Evolutionary conservation across 2,888 invertebrate species (phyloP).

Genomic region (Nesidiocoris tenuis): DNA sequence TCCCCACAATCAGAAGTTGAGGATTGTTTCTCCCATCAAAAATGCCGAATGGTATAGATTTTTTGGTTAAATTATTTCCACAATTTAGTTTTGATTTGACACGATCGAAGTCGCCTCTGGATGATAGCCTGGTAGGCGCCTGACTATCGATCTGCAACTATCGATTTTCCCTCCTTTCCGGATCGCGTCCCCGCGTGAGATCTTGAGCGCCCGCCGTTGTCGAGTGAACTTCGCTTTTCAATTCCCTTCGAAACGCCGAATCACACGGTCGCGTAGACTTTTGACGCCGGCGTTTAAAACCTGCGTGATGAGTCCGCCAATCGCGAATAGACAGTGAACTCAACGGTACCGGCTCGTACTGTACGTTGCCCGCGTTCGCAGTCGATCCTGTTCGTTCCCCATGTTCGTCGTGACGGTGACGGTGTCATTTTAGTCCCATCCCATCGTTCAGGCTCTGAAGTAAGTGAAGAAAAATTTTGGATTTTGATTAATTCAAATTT

Average conservation of each 20-base stretch:
- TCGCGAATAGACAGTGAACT: background rate
- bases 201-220: background rate
- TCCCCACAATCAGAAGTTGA: too few relatives aligned
- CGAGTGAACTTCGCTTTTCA: background rate
- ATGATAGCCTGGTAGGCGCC: too few relatives aligned
- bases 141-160: background rate
- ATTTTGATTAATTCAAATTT: too few relatives aligned
- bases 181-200: background rate
- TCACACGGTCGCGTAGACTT: background rate
- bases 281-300: background rate
- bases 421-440: too few relatives aligned
- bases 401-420: too few relatives aligned
- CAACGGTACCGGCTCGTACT: background rate
- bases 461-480: too few relatives aligned
- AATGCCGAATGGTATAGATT: too few relatives aligned
- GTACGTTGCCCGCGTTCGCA: background rate
- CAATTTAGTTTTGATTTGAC: too few relatives aligned
- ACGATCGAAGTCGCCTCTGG: too few relatives aligned
- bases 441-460: too few relatives aligned
- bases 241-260: background rate
- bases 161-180: background rate
- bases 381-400: background rate
- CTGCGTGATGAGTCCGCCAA: background rate
- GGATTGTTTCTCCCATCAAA: too few relatives aligned
- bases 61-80: too few relatives aligned